Conservation (phyloP, 2,113 vertebrate genomes). For the Myiagra hebetior region DNA sequence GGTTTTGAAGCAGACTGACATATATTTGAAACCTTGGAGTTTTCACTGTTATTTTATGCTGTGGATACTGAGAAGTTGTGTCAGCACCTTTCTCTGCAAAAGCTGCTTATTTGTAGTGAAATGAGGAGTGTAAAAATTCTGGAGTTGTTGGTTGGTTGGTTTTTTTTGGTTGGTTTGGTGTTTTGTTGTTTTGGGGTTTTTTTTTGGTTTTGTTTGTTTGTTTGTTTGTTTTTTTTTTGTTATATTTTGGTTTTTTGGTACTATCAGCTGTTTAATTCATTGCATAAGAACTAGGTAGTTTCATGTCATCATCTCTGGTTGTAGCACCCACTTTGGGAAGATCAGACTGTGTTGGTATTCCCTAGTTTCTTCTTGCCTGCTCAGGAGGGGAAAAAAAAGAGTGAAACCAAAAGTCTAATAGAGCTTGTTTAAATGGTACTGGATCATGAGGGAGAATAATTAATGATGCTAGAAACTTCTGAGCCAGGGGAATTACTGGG, state of each 20-base stretch:
- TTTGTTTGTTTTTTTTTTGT: no score
- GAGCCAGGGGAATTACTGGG: not conserved
- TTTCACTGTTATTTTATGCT: not conserved
- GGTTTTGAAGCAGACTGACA: not conserved
- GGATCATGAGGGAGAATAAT: not conserved
- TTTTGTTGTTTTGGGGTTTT: no score
- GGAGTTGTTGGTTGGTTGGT: no score
- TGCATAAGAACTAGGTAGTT: not conserved
- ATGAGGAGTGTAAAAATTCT: not conserved
- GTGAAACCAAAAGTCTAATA: accelerated
- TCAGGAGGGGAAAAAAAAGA: not conserved
- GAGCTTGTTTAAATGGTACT: not conserved
- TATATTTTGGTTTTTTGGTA: not conserved
- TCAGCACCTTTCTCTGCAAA: not conserved
- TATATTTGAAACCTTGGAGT: not conserved
- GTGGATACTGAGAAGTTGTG: not conserved
- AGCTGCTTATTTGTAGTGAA: not conserved
- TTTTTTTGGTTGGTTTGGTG: no score
- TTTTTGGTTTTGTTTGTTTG: no score
- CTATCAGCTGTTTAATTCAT: accelerated
- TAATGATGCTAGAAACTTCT: not conserved
- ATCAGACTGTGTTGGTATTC: not conserved
- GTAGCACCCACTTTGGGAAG: not conserved
- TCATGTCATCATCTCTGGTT: not conserved
- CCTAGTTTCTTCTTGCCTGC: not conserved